These are phyloP conservation scores for Hetaerina americana DNA, from an alignment of 1,140 invertebrate genomes.

Conservation along the genomic window DNA sequence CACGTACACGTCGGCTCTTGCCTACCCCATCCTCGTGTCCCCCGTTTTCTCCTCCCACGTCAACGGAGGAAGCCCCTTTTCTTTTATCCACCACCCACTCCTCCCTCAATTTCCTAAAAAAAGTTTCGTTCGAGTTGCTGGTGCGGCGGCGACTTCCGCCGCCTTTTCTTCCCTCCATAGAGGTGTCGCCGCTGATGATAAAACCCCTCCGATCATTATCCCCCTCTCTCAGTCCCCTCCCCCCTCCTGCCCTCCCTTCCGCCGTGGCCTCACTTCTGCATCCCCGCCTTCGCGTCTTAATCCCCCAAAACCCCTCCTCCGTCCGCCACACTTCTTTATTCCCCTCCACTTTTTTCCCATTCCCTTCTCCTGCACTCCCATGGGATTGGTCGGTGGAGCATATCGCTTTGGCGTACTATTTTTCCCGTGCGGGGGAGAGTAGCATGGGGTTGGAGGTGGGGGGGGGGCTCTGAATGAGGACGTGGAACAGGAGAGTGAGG, in stretches of 20 bases:
- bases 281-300: too few species aligned
- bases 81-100: not conserved
- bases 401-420: not conserved
- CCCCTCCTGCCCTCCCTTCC: not conserved
- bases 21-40: too few species aligned
- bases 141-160: not conserved
- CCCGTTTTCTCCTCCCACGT: too few species aligned
- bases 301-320: not conserved
- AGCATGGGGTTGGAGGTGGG: too few species aligned
- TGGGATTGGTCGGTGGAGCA: not conserved
- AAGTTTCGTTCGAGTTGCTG: not conserved
- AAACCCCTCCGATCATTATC: not conserved
- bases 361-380: not conserved
- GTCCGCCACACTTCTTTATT: not conserved
- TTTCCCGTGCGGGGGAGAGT: not conserved
- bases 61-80: too few species aligned
- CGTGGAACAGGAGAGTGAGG: not conserved
- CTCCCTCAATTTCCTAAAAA: too few species aligned
- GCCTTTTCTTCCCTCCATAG: not conserved
- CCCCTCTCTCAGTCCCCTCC: not conserved
- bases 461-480: too few species aligned
- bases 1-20: too few species aligned
- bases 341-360: not conserved
- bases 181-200: not conserved
- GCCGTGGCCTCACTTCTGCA: not conserved